These are phyloP conservation scores for Gavia stellata DNA, from an alignment of 2,113 vertebrate genomes.

Conservation along the genomic window DNA sequence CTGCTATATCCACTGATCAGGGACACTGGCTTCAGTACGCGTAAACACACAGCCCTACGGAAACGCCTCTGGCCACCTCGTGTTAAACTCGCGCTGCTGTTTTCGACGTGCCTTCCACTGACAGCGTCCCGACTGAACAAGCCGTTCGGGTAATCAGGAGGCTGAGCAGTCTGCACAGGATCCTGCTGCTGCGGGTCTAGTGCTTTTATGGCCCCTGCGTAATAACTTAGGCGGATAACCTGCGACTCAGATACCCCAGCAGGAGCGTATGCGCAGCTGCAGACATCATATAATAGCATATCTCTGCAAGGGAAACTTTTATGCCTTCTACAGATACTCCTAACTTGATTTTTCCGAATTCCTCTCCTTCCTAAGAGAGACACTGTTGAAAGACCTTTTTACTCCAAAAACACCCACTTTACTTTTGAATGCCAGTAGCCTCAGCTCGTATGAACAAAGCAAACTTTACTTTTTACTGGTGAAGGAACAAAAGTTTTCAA, in stretches of 20 bases:
- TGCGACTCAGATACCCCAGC: background rate
- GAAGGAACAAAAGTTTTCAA: background rate
- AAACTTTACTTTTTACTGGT: background rate
- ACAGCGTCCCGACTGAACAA: background rate
- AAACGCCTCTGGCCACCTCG: accelerated
- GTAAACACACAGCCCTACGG: accelerated
- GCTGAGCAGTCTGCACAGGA: background rate
- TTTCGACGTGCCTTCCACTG: background rate
- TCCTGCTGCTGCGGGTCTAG: background rate
- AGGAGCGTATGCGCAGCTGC: background rate
- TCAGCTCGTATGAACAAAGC: background rate
- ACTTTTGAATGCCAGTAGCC: background rate
- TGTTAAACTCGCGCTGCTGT: accelerated
- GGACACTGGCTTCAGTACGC: background rate
- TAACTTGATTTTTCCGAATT: background rate
- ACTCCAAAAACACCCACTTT: background rate
- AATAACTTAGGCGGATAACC: background rate
- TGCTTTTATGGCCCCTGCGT: accelerated
- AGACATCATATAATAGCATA: background rate
- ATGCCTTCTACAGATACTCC: background rate
- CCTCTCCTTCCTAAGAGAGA: background rate
- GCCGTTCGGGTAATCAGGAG: background rate
- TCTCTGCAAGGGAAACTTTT: background rate
- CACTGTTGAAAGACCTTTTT: background rate
- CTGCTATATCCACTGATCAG: background rate